A percentile compares a stretch with the other conserved stretches of the same genome.
These are phyloP conservation scores for Uria lomvia DNA, from an alignment of 2,113 vertebrate species.

Conservation along the genomic window DNA sequence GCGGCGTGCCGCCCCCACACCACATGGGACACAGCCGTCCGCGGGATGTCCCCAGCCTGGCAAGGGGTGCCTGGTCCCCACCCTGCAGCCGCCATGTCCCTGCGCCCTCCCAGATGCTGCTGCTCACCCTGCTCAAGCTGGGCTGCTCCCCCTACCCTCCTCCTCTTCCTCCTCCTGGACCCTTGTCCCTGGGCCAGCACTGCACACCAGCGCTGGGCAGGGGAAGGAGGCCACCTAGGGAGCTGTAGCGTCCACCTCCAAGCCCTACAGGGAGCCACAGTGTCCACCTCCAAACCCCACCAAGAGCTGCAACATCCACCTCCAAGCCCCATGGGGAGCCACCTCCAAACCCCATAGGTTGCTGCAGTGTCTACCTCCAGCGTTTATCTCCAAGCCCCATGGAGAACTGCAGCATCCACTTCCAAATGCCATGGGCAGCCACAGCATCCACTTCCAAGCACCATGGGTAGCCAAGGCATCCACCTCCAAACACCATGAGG, in stretches of 20 bases:
- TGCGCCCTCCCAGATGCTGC: neutral
- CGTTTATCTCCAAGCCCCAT: no score
- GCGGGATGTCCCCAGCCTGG: fast-evolving
- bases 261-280: neutral
- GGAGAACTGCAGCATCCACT: neutral
- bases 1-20: fast-evolving
- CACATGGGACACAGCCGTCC: fast-evolving
- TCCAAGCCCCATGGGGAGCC: neutral
- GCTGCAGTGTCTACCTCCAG: no score
- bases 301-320: neutral
- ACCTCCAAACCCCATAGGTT: neutral
- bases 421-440: neutral
- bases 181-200: neutral
- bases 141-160: neutral
- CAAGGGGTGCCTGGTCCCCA: neutral
- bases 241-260: neutral
- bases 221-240: neutral
- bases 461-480: neutral
- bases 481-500: neutral
- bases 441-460: neutral
- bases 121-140: neutral
- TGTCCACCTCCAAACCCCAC: neutral
- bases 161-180: neutral
- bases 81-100: fast-evolving
- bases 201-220: neutral